Percentiles rank a stretch among this genome's conserved stretches.
Conservation (phyloP, 35 echinoderm and acorn worm genomes). For the Stichopus chloronotus region DNA sequence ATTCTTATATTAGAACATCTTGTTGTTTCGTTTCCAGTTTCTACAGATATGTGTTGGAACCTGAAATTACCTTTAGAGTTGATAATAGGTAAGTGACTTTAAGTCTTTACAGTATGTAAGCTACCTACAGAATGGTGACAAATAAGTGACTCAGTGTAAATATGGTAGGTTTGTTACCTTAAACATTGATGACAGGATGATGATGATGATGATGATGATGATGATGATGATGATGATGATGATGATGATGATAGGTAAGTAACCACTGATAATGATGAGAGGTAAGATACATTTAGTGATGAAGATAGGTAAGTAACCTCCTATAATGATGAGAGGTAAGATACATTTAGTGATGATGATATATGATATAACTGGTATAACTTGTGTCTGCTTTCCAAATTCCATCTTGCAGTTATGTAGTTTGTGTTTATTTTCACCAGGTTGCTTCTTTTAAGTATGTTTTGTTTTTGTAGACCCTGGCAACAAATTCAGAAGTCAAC, state of each 20-base stretch:
- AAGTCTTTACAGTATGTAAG: not conserved
- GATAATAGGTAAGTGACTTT: conserved; percentile 77
- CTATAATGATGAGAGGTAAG: not conserved
- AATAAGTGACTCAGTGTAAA: not conserved
- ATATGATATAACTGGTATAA: too few relatives aligned
- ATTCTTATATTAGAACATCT: not conserved
- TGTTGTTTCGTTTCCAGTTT: conserved; percentile 67
- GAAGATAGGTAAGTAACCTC: not conserved
- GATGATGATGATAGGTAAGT: too few relatives aligned
- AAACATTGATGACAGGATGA: not conserved
- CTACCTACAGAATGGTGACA: not conserved
- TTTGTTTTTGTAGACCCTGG: too few relatives aligned
- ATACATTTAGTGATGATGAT: too few relatives aligned
- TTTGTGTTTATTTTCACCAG: too few relatives aligned
- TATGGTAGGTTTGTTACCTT: not conserved
- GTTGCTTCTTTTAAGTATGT: too few relatives aligned
- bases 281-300: too few relatives aligned
- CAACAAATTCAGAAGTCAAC: too few relatives aligned
- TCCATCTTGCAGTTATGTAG: too few relatives aligned
- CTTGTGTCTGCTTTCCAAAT: too few relatives aligned
- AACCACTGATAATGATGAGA: not conserved
- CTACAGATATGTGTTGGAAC: conserved; percentile 93
- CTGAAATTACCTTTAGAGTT: conserved; percentile 84
- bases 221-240: not conserved
- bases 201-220: not conserved